Base-by-base conservation (phyloP, 2,113 vertebrate species). In the Philantomba maxwellii region DNA sequence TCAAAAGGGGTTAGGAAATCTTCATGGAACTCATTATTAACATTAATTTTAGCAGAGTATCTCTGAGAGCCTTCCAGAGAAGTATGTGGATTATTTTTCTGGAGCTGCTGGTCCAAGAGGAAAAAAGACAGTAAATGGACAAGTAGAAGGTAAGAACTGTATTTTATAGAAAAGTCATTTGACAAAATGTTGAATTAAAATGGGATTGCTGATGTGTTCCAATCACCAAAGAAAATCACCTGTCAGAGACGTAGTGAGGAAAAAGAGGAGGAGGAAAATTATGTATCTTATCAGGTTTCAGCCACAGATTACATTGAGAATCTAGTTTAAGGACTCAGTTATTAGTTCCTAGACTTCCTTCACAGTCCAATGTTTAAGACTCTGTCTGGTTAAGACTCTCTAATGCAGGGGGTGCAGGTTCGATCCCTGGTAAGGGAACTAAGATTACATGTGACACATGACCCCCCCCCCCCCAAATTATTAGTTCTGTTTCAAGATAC, bases 31-130 rank as follows among this genome's bases (percentile, higher is more conserved):
- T 89, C 93, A 87, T 97, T 93, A 49, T 36, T 25, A 77, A 30
- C 96, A 15, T 93, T 97, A 58, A 28, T 87, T 70, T 70, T 70
- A 2, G 19, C 66, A 70, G 66, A 36, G 19, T 36, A 70, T 36
- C n/a, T 70, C 66, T 80, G 99, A 99, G 96, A 98, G 97, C 91
- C 53, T 87, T 36, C 94, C 89, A 2, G 97, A 87, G 60, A 98
- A 98, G 66, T 62, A 84, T 83, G 7, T 30, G 90, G 0, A 12
- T 49, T 82, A 57, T 75, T 82, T 93, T 84, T 88, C 92, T 91
- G 92, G 82, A 55, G 87, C 95, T 58, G 96, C 89, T 94, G 75
- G 66, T 75, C 96, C 95, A 95, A 86, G 53, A 58, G 88, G 87
- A 75, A 97, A 95, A 89, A 51, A 66, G 77, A 11, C 7, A 21